phyloP scores from a whole-genome alignment of 2,113 vertebrate species.

The Orientallactaga bullata region DNA sequence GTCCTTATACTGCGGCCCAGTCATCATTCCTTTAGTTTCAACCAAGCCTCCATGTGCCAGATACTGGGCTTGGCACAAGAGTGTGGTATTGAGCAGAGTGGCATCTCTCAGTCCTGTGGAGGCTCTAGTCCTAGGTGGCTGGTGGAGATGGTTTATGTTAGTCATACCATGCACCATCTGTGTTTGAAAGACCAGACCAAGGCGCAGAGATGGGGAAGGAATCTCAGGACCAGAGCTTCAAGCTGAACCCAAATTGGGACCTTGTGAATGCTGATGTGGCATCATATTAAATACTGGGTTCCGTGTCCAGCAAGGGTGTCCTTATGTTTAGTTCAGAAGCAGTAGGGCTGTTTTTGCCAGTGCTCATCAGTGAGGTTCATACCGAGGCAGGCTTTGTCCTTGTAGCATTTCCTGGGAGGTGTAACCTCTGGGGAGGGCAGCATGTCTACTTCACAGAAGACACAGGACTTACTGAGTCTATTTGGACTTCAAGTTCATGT shows the following conservation, averaged over 20 bases:
- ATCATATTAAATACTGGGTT: background rate
- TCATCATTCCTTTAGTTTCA: background rate
- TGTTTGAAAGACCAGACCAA: background rate
- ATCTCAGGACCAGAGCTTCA: background rate
- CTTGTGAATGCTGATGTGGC: background rate
- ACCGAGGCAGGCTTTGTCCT: fast-evolving
- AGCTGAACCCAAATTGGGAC: background rate
- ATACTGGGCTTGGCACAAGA: no score
- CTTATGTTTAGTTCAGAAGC: background rate
- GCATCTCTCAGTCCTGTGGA: fast-evolving
- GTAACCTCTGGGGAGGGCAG: no score
- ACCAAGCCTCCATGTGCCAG: background rate
- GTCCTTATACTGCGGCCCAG: background rate
- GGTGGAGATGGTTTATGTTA: background rate
- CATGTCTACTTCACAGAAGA: background rate
- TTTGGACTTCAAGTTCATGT: background rate
- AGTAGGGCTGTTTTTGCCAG: background rate
- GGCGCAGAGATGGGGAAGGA: background rate
- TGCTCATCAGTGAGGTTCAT: background rate
- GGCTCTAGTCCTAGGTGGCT: no score
- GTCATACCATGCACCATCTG: fast-evolving
- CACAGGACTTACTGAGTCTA: background rate
- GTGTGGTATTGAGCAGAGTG: background rate
- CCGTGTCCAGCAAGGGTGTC: background rate
- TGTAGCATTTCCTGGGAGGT: background rate